Evolutionary conservation across 2,113 vertebrate species (phyloP).

Genomic region (Willisornis vidua): DNA sequence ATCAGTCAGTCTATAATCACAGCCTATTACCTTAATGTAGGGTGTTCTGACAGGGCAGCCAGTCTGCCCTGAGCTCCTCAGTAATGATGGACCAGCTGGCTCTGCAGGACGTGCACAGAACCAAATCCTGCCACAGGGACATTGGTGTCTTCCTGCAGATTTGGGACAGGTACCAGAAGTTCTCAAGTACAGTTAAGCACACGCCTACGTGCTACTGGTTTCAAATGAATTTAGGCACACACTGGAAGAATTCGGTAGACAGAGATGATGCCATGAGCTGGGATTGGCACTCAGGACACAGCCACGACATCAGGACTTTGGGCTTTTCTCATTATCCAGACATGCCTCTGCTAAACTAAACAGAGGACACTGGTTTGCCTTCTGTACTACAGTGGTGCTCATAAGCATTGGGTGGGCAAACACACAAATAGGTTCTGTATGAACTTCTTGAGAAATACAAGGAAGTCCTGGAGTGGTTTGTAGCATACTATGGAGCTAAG

Average conservation of each 20-base stretch:
- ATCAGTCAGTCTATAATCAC: not conserved
- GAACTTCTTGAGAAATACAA: not conserved
- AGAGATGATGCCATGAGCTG: not conserved
- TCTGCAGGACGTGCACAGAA: accelerated
- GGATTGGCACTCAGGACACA: not conserved
- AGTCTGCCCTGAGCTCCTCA: not conserved
- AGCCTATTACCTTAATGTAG: not conserved
- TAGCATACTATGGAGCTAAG: not conserved
- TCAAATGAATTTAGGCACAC: not conserved
- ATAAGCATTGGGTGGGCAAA: not conserved
- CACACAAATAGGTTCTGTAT: not conserved
- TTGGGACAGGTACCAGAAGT: not conserved
- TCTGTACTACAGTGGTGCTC: no score
- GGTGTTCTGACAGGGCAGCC: not conserved
- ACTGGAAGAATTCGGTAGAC: not conserved
- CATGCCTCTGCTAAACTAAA: not conserved
- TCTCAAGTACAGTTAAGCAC: not conserved
- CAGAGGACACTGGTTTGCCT: not conserved
- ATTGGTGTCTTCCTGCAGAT: not conserved
- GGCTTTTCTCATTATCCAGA: not conserved
- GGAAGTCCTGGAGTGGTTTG: not conserved
- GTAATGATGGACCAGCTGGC: not conserved
- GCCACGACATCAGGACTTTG: accelerated
- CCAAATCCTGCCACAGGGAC: not conserved
- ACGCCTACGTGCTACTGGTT: not conserved